phyloP scores from a whole-genome alignment of 2,888 invertebrate species.

The Ichneumoninae sp. region DNA sequence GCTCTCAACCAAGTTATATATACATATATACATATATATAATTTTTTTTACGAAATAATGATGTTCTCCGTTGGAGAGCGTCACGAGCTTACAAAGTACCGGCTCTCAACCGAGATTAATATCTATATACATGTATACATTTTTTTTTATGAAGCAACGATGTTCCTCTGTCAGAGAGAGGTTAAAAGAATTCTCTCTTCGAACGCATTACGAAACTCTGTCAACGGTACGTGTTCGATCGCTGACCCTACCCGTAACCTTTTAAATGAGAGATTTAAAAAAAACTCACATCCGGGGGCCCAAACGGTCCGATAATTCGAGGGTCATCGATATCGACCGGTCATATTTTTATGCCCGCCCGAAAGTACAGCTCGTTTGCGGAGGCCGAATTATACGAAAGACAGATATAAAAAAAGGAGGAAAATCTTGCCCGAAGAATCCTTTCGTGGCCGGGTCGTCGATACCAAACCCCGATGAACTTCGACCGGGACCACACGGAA shows the following conservation, averaged over 20 bases:
- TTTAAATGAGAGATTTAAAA: constrained; percentile 15
- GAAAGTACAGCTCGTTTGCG: constrained; percentile 24
- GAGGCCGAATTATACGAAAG: background rate
- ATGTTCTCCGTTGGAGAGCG: background rate
- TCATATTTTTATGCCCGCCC: constrained; percentile 14
- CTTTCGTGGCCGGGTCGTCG: constrained; percentile 11
- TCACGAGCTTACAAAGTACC: background rate
- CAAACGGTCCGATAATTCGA: constrained; percentile 39
- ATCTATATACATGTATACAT: background rate
- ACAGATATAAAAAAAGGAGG: background rate
- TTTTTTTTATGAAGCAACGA: constrained; percentile 8
- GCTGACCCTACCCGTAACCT: constrained; percentile 1
- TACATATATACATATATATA: background rate
- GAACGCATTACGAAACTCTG: constrained; percentile 14
- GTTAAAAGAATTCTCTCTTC: constrained; percentile 1
- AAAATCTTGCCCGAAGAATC: constrained; percentile 12
- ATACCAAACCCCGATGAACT: constrained; percentile 6
- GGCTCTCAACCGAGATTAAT: background rate
- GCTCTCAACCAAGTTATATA: background rate
- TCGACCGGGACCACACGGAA: constrained; percentile 8
- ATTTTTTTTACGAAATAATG: background rate
- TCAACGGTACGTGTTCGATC: constrained; percentile 33
- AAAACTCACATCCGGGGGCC: constrained; percentile 8
- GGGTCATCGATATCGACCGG: constrained; percentile 12
- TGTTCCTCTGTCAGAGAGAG: constrained; percentile 6